These are phyloP conservation scores for Propithecus deckenii DNA, from an alignment of 2,797 vertebrate genomes.

Conservation along the genomic window DNA sequence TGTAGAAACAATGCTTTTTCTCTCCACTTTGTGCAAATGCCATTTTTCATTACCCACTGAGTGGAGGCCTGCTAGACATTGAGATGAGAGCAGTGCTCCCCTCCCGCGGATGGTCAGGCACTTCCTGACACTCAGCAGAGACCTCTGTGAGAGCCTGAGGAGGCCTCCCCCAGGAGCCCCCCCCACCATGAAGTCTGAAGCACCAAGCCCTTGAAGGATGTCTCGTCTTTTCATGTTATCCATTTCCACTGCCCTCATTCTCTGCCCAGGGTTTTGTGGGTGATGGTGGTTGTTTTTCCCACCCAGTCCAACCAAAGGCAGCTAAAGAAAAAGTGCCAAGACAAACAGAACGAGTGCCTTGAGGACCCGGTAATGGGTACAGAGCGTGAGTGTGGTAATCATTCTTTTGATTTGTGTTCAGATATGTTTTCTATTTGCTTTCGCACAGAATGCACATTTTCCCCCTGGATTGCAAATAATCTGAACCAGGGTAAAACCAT, in stretches of 20 bases:
- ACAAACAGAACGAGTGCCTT: conserved; percentile 80
- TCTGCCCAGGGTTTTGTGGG: conserved; percentile 67
- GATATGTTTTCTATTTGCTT: conserved; percentile 82
- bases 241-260: conserved; percentile 69
- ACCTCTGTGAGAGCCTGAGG: conserved; percentile 48
- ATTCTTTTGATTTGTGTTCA: conserved; percentile 84
- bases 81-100: conserved; percentile 59
- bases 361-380: conserved; percentile 78
- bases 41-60: conserved; percentile 74
- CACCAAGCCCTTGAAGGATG: conserved; percentile 57
- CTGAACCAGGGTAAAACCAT: conserved; percentile 80
- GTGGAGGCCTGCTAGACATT: conserved; percentile 58
- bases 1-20: conserved; percentile 74
- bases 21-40: conserved; percentile 72
- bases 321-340: conserved; percentile 80
- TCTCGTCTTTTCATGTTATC: conserved; percentile 66
- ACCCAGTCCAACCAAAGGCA: conserved; percentile 68
- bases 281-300: conserved; percentile 16
- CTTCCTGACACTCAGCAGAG: conserved; percentile 57
- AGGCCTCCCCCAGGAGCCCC: conserved; percentile 56
- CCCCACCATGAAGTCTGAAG: conserved; percentile 69
- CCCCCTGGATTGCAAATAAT: conserved; percentile 81
- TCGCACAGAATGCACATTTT: conserved; percentile 75
- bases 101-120: neutral
- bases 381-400: conserved; percentile 46